Evolutionary conservation across 2,113 vertebrate genomes (phyloP).

Genomic region (Echinops telfairi): DNA sequence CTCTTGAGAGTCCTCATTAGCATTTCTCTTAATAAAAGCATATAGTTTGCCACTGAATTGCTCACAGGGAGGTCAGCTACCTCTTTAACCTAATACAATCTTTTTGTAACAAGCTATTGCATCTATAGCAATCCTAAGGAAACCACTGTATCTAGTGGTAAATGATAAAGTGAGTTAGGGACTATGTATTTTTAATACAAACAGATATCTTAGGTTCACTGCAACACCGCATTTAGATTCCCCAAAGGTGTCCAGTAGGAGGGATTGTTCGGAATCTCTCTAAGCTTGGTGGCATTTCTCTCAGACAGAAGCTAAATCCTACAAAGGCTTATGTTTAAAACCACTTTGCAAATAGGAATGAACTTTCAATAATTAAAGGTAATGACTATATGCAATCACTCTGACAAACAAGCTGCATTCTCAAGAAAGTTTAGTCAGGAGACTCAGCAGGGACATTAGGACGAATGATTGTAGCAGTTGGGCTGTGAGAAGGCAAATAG

Average conservation of each 20-base stretch:
- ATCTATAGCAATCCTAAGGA: not conserved
- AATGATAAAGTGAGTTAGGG: not conserved
- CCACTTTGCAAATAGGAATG: constrained; percentile 57
- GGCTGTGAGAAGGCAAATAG: not conserved
- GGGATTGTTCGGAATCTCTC: not conserved
- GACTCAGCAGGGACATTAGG: not conserved
- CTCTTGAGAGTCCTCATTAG: not conserved
- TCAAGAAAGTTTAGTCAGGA: constrained; percentile 32
- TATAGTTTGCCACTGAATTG: constrained; percentile 1
- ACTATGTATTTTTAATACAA: constrained; percentile 39
- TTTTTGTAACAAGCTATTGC: constrained; percentile 26
- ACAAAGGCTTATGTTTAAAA: constrained; percentile 49
- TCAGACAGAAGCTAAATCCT: constrained; percentile 58
- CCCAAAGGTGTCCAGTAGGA: constrained; percentile 8
- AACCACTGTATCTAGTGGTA: constrained; percentile 26
- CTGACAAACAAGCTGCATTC: constrained; percentile 48
- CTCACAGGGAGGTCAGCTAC: constrained; percentile 21
- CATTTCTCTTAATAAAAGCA: constrained; percentile 53
- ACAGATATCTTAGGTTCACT: not conserved
- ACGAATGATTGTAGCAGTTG: not conserved
- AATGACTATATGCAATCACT: constrained; percentile 30
- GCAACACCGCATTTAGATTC: constrained; percentile 16
- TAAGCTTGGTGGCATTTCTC: constrained; percentile 28
- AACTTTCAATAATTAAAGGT: constrained; percentile 62
- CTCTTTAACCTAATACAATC: constrained; percentile 2